Conservation (phyloP, 2,888 invertebrate genomes). For the Arrhopalites spinosus region DNA sequence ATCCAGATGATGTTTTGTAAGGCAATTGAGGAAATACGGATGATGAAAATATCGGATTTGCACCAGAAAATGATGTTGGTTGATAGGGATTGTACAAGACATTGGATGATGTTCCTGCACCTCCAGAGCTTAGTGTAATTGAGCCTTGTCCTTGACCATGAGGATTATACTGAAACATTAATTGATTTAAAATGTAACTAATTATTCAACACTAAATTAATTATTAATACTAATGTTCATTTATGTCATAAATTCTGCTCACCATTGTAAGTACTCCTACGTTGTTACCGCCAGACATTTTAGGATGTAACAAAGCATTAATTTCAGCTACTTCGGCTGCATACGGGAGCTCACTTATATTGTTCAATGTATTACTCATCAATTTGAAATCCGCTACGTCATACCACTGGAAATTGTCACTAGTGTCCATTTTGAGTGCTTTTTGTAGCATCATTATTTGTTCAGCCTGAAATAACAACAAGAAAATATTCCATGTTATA, state of each 20-base stretch:
- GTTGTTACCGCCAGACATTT: slow-evolving; percentile 38
- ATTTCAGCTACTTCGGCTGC: slow-evolving; percentile 20
- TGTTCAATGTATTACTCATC: slow-evolving; percentile 44
- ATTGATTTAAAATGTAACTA: no score
- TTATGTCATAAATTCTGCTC: slow-evolving; percentile 36
- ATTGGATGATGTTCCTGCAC: neutral
- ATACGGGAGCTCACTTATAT: neutral
- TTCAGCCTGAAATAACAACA: slow-evolving; percentile 39
- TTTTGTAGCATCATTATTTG: slow-evolving; percentile 56
- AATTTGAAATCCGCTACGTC: slow-evolving; percentile 51
- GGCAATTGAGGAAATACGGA: neutral
- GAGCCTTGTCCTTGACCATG: neutral
- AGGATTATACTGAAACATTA: no score
- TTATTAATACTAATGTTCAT: no score
- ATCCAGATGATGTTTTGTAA: neutral
- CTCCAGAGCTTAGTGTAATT: neutral
- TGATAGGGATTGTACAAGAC: slow-evolving; percentile 19
- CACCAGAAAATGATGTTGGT: slow-evolving; percentile 1
- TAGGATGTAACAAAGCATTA: slow-evolving; percentile 11
- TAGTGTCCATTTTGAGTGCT: slow-evolving; percentile 54
- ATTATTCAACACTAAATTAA: no score
- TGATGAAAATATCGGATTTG: neutral
- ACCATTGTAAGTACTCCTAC: slow-evolving; percentile 49
- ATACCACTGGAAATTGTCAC: slow-evolving; percentile 46
- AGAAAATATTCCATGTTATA: neutral